Evolutionary conservation across 1,140 invertebrate genomes (phyloP).

Genomic region (Scaptomyza hsui): DNA sequence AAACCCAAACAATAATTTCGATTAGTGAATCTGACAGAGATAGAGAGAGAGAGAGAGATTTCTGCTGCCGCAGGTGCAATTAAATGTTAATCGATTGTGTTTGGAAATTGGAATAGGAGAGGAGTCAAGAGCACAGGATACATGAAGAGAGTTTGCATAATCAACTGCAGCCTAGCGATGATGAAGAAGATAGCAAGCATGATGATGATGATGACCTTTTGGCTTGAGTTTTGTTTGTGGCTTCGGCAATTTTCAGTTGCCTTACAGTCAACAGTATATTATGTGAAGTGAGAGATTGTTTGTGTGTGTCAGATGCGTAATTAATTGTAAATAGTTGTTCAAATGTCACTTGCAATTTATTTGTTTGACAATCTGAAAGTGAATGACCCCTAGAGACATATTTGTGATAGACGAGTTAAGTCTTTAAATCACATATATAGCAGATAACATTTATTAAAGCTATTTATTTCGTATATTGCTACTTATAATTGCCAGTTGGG

Average conservation of each 20-base stretch:
- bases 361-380: constrained; percentile 59
- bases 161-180: constrained; percentile 14
- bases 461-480: constrained; percentile 31
- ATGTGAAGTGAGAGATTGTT: neutral
- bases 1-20: constrained; percentile 70
- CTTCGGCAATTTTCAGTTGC: constrained; percentile 6
- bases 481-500: constrained; percentile 43
- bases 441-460: constrained; percentile 13
- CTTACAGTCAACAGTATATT: too few species aligned
- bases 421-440: neutral
- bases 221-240: constrained; percentile 23
- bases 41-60: constrained; percentile 38
- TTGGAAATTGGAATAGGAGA: constrained; percentile 18
- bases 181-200: neutral
- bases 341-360: constrained; percentile 71
- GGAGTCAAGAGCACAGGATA: constrained; percentile 19
- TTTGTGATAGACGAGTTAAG: constrained; percentile 5
- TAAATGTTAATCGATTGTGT: constrained; percentile 78
- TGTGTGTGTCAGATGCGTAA: constrained; percentile 60
- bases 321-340: constrained; percentile 79
- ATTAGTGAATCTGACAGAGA: constrained; percentile 52
- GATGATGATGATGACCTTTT: constrained; percentile 24
- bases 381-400: constrained; percentile 33
- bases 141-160: constrained; percentile 37
- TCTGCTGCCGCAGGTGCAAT: constrained; percentile 59